phyloP scores from a whole-genome alignment of 2,113 vertebrate genomes.

The Ancistrus triradiatus region DNA sequence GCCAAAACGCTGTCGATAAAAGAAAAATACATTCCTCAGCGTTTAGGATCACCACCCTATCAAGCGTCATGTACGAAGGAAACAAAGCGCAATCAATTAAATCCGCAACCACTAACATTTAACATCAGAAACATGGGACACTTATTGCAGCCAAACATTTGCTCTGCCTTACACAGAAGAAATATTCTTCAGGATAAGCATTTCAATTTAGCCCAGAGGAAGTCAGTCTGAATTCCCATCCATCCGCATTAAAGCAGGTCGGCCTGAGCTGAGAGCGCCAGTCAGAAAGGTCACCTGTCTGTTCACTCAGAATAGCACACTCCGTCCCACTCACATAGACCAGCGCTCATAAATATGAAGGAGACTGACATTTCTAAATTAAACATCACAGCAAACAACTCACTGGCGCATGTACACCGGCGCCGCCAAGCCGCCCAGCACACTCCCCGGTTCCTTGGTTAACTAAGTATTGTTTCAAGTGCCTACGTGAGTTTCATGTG shows the following conservation, averaged over 20 bases:
- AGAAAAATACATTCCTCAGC: too few relatives aligned
- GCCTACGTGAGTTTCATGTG: too few relatives aligned
- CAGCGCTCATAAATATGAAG: slow-evolving; percentile 51
- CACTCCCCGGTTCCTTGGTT: background rate
- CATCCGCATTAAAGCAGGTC: slow-evolving; percentile 19
- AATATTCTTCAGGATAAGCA: too few relatives aligned
- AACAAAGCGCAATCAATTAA: too few relatives aligned
- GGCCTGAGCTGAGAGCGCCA: slow-evolving; percentile 18
- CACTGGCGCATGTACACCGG: slow-evolving; percentile 28
- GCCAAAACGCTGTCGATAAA: too few relatives aligned
- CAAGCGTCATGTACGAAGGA: too few relatives aligned
- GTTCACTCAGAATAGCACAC: slow-evolving; percentile 35
- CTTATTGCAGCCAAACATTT: too few relatives aligned
- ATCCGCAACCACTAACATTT: too few relatives aligned
- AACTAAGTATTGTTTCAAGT: slow-evolving; percentile 25
- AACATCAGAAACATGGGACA: too few relatives aligned
- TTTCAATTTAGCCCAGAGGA: too few relatives aligned
- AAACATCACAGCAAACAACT: slow-evolving; percentile 50
- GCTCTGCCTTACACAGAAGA: too few relatives aligned
- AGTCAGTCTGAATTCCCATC: slow-evolving; percentile 30
- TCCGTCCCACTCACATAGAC: slow-evolving; percentile 28
- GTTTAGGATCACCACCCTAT: too few relatives aligned
- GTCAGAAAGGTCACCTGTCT: slow-evolving; percentile 50
- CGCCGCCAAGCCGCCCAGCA: background rate
- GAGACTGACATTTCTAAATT: slow-evolving; percentile 54